Evolutionary conservation across 2,113 vertebrate genomes (phyloP), one percentile per base, ranked within the genome.

Genomic region (Lepisosteus osseus): DNA sequence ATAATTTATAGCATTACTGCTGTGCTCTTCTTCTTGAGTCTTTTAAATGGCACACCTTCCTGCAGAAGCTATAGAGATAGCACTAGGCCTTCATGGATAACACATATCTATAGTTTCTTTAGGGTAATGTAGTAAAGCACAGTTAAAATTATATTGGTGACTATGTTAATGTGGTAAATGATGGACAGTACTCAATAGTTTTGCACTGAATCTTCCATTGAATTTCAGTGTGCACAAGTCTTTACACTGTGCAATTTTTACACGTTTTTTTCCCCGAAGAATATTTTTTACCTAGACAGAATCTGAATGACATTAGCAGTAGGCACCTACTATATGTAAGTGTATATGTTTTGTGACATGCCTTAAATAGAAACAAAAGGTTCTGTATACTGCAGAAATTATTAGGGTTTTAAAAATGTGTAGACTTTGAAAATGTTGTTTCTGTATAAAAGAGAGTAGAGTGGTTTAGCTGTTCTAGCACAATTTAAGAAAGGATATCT

Each of bases 1-100:
- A 69, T 74, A 72, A 79, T 74, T 72, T 61, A 75, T 67, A 44
- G 65, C 71, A 64, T 65, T 40, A n/a, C 55, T 72, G 67, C 62
- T 69, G 73, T 70, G 62, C 70, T 40, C 12, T 43, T 65, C 44
- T 54, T 70, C 73, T 70, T 70, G 68, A 74, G 72, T 72, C 75
- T 70, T 71, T 70, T 55, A 73, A 66, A 62, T 68, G 68, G 61
- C 67, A 62, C 47, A 67, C 45, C 56, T 74, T 61, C 54, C 43
- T 57, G 44, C 17, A 43, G 29, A n/a, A 9, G 54, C 54, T 43
- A 11, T 6, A 42, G 40, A 44, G 55, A 55, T 59, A 57, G 17
- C 40, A 70, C 7, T 44, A 9, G 12, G 57, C 54, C 14, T 14
- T 29, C 15, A 17, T 40, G 68, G 42, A 41, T 59, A 42, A 59